Evolutionary conservation across 2,888 invertebrate genomes (phyloP).

Genomic region (Melikaiella ostensackeni): DNA sequence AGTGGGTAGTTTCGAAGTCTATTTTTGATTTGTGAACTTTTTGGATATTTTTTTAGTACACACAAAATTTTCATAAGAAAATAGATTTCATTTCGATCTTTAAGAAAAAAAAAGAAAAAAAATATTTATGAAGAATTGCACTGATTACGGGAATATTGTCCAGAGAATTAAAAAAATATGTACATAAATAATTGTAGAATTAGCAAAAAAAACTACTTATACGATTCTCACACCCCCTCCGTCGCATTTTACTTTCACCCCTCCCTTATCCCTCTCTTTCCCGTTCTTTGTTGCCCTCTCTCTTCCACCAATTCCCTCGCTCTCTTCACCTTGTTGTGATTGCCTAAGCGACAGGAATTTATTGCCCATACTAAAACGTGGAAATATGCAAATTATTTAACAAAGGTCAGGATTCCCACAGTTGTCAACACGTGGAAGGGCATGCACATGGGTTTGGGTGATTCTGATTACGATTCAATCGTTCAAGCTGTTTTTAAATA

Average conservation of each 20-base stretch:
- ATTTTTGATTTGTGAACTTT: too few species aligned
- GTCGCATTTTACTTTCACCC: conserved; percentile 50
- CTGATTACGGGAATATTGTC: too few species aligned
- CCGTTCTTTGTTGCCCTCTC: conserved; percentile 60
- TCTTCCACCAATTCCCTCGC: conserved; percentile 55
- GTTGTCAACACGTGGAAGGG: conserved; percentile 58
- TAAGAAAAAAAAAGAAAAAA: too few species aligned
- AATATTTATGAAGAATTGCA: too few species aligned
- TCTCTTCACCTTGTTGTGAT: conserved; percentile 67
- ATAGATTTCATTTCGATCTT: too few species aligned
- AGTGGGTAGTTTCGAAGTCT: too few species aligned
- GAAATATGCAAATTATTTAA: conserved; percentile 73
- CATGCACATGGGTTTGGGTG: conserved; percentile 15
- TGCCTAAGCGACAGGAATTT: conserved; percentile 73
- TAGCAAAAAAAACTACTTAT: too few species aligned
- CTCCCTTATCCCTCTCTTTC: conserved; percentile 55
- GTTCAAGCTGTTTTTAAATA: not conserved
- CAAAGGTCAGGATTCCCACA: conserved; percentile 72
- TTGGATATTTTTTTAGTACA: too few species aligned
- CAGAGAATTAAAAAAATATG: too few species aligned
- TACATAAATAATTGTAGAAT: too few species aligned
- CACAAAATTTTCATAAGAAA: too few species aligned
- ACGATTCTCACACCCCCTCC: conserved; percentile 60
- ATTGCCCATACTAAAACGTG: conserved; percentile 71
- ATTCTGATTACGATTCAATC: conserved; percentile 15